Evolutionary conservation across 2,888 invertebrate genomes (phyloP).

Genomic region (Alloscopus bannaensis): DNA sequence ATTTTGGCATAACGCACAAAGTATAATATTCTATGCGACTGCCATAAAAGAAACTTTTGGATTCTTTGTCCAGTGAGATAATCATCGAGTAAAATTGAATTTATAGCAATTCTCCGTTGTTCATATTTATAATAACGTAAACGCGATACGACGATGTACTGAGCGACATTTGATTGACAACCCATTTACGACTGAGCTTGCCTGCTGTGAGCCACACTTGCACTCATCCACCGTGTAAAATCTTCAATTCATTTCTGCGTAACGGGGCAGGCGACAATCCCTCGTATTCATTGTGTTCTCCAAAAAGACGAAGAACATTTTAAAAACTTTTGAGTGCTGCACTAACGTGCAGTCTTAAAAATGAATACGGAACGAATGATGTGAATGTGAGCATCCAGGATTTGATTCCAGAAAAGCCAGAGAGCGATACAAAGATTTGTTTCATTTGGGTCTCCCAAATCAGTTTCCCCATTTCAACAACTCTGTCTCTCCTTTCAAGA

Average conservation of each 20-base stretch:
- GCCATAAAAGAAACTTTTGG: too few species aligned
- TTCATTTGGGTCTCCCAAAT: constrained; percentile 13
- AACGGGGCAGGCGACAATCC: too few species aligned
- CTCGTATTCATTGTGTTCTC: too few species aligned
- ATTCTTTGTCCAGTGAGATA: too few species aligned
- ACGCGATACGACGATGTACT: too few species aligned
- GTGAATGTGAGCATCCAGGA: neutral
- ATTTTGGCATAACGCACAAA: too few species aligned
- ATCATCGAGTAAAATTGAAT: neutral
- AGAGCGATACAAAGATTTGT: neutral
- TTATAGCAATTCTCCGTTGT: neutral
- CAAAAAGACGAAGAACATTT: constrained; percentile 11
- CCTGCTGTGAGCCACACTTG: neutral
- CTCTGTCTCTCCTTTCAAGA: constrained; percentile 3
- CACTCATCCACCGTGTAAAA: constrained; percentile 31
- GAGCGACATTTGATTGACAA: constrained; percentile 48
- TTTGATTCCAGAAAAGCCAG: constrained; percentile 10
- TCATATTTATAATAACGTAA: too few species aligned
- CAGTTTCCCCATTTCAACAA: constrained; percentile 21
- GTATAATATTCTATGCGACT: too few species aligned
- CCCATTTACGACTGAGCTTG: neutral
- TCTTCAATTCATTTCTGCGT: too few species aligned
- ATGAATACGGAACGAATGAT: constrained; percentile 1
- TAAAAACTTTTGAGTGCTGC: neutral
- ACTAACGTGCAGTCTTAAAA: neutral